Percentiles rank a stretch among this genome's conserved stretches.
These are phyloP conservation scores for Sinelater perroti DNA, from an alignment of 2,888 invertebrate genomes.

Conservation along the genomic window DNA sequence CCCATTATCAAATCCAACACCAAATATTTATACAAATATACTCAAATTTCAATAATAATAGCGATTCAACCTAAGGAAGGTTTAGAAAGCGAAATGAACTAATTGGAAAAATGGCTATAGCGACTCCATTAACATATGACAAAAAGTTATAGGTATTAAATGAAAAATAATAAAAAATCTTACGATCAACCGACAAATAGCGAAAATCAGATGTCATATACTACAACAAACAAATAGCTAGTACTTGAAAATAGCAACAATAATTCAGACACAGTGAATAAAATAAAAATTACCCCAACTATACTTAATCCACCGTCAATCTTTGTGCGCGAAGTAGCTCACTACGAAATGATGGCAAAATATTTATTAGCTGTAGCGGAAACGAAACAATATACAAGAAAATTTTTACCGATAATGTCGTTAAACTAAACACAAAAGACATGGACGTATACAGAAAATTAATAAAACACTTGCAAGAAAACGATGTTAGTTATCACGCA, in stretches of 20 bases:
- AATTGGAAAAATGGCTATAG: conserved; percentile 10
- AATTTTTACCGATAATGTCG: too few relatives aligned
- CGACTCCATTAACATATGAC: not conserved
- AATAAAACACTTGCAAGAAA: too few relatives aligned
- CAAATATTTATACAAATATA: not conserved
- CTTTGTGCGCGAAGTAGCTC: conserved; percentile 1
- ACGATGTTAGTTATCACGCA: too few relatives aligned
- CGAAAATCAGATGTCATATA: not conserved
- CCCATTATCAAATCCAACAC: not conserved
- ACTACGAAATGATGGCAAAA: conserved; percentile 4
- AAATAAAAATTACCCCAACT: too few relatives aligned
- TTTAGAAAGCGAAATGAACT: conserved; percentile 8
- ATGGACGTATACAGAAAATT: too few relatives aligned
- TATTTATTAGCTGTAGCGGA: too few relatives aligned
- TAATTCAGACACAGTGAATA: conserved; percentile 10
- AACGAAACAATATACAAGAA: too few relatives aligned
- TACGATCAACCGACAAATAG: conserved; percentile 7
- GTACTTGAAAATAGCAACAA: conserved; percentile 2
- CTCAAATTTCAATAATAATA: conserved; percentile 5
- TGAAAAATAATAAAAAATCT: conserved; percentile 9
- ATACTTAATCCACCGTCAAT: conserved; percentile 8
- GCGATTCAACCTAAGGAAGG: not conserved
- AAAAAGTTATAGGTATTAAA: too few relatives aligned
- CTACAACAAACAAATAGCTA: conserved; percentile 6
- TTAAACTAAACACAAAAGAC: too few relatives aligned